Conservation (phyloP, 2,888 invertebrate genomes). For the Ectemnius continuus region DNA sequence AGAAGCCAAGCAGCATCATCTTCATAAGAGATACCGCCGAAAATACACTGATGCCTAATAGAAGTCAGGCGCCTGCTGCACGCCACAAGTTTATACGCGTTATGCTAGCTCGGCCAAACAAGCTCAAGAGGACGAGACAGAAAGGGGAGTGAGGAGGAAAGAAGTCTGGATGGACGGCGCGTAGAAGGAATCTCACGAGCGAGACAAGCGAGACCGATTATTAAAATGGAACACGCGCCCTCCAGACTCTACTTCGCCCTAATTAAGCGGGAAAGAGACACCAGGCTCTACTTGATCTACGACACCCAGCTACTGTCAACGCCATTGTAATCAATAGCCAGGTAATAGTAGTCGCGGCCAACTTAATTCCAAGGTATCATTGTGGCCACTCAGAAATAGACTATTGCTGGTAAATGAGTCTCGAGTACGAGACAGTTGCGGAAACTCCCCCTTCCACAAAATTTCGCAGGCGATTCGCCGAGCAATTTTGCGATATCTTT, state of each 20-base stretch:
- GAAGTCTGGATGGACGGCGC: conserved; percentile 1
- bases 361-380: conserved; percentile 1
- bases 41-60: conserved; percentile 50
- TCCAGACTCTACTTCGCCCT: too few relatives aligned
- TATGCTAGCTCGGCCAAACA: conserved; percentile 26
- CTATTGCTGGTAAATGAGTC: conserved; percentile 19
- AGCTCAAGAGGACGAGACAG: conserved; percentile 27
- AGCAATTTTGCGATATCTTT: conserved; percentile 23
- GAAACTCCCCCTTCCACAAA: conserved; percentile 2
- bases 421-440: conserved; percentile 9
- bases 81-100: conserved; percentile 25
- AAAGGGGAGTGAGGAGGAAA: neutral
- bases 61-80: conserved; percentile 20
- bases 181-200: neutral
- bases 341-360: conserved; percentile 10
- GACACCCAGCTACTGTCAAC: neutral
- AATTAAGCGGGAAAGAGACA: too few relatives aligned
- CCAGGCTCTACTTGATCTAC: neutral
- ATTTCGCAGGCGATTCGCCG: conserved; percentile 44
- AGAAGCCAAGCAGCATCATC: conserved; percentile 23
- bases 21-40: conserved; percentile 41
- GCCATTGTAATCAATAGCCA: conserved; percentile 4
- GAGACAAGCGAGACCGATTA: neutral
- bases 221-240: too few relatives aligned
- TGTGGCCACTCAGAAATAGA: conserved; percentile 27